Conservation (phyloP, 2,113 vertebrate genomes). For the Muscicapa adusta region DNA sequence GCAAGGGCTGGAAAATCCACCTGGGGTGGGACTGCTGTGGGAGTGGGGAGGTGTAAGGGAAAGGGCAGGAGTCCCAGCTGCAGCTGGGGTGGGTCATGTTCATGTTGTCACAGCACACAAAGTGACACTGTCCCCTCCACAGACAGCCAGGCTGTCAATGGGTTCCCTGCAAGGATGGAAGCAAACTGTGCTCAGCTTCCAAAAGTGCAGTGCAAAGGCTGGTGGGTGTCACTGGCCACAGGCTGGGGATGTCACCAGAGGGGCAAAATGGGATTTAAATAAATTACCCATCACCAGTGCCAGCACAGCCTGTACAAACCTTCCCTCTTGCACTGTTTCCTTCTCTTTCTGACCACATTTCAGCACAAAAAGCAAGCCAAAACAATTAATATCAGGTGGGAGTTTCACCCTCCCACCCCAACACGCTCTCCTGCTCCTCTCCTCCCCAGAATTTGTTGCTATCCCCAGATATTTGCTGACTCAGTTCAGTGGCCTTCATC, state of each 20-base stretch:
- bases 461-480: background rate
- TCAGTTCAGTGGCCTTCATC: accelerated
- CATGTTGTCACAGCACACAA: accelerated
- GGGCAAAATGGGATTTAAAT: background rate
- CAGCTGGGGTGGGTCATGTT: accelerated
- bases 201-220: background rate
- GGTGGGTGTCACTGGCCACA: background rate
- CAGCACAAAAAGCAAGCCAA: accelerated
- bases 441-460: background rate
- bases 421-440: background rate
- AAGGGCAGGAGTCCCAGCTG: background rate
- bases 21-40: background rate
- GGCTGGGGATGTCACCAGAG: background rate
- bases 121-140: background rate
- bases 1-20: background rate
- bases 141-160: accelerated
- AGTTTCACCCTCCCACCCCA: background rate
- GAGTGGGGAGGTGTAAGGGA: background rate
- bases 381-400: background rate
- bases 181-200: background rate
- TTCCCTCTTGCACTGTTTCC: background rate
- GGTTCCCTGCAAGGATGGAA: background rate
- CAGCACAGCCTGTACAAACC: accelerated
- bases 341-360: accelerated
- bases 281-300: accelerated